These are phyloP conservation scores for Ephialtes manifestator DNA, from an alignment of 2,888 invertebrate genomes.

Conservation along the genomic window DNA sequence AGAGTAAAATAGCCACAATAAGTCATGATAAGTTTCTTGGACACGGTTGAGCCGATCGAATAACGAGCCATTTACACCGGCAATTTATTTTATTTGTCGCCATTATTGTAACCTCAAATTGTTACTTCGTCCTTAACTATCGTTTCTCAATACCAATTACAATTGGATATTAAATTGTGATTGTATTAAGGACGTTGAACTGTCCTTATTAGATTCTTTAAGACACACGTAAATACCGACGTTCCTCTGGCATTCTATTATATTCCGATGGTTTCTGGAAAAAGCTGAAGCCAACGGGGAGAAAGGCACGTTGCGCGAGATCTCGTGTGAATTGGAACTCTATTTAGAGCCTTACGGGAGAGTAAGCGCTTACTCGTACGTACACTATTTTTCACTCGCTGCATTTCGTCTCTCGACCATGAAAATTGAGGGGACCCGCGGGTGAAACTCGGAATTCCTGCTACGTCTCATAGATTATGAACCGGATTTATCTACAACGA, in stretches of 20 bases:
- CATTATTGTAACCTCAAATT: slow-evolving; percentile 19
- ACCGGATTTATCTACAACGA: background rate
- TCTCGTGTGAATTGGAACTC: slow-evolving; percentile 63
- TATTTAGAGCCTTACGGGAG: slow-evolving; percentile 1
- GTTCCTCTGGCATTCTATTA: slow-evolving; percentile 39
- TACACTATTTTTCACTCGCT: background rate
- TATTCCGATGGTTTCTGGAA: slow-evolving; percentile 45
- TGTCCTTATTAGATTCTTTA: slow-evolving; percentile 19
- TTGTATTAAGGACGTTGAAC: slow-evolving; percentile 14
- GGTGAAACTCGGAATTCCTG: slow-evolving; percentile 18
- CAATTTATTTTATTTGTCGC: slow-evolving; percentile 14
- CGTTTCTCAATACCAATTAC: slow-evolving; percentile 2
- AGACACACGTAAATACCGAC: slow-evolving; percentile 6
- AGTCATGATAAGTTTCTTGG: slow-evolving; percentile 3
- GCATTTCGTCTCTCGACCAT: slow-evolving; percentile 16
- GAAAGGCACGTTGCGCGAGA: slow-evolving; percentile 55
- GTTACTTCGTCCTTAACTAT: slow-evolving; percentile 2
- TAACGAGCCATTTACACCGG: background rate
- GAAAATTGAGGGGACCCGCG: slow-evolving; percentile 11
- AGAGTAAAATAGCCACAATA: too few relatives aligned
- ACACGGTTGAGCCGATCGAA: background rate
- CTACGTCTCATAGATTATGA: background rate
- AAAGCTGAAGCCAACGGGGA: slow-evolving; percentile 38
- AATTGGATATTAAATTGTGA: background rate
- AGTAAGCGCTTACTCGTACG: background rate